phyloP scores from a whole-genome alignment of 2,797 vertebrate genomes.

The Eulemur rubriventer region DNA sequence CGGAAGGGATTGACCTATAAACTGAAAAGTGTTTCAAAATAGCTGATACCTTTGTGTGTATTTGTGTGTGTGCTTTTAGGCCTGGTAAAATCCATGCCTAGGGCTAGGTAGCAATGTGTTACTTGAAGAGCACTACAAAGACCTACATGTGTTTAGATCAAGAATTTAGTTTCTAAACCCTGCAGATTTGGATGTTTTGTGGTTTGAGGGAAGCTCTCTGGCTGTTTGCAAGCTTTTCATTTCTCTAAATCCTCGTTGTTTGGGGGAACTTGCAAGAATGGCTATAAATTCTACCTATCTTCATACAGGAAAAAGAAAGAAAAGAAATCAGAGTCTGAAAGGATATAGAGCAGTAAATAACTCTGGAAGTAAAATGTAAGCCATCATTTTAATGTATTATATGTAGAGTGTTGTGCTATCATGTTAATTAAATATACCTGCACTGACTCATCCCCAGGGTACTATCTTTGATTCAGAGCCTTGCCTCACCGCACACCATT shows the following conservation, averaged over 20 bases:
- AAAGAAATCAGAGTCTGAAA: neutral
- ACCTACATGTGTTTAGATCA: conserved; percentile 42
- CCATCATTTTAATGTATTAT: neutral
- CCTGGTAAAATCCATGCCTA: conserved; percentile 2
- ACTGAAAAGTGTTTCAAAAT: conserved; percentile 11
- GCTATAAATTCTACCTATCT: neutral
- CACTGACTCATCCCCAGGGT: neutral
- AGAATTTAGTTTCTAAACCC: conserved; percentile 29
- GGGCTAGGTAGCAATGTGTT: neutral
- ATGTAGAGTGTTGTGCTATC: neutral
- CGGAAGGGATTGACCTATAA: conserved; percentile 56
- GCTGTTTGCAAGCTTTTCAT: conserved; percentile 44
- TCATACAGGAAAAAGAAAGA: neutral
- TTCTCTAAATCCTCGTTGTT: conserved; percentile 44
- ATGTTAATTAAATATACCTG: neutral
- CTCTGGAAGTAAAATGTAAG: neutral
- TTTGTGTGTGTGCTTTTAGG: neutral
- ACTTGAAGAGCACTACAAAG: conserved; percentile 39
- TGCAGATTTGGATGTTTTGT: neutral
- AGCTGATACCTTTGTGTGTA: neutral
- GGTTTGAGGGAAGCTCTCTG: neutral
- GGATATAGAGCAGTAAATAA: neutral
- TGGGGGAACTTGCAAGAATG: neutral
- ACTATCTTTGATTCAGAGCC: neutral
- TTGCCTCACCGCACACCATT: neutral